phyloP scores from a whole-genome alignment of 2,113 vertebrate species.

The Cottus gobio region DNA sequence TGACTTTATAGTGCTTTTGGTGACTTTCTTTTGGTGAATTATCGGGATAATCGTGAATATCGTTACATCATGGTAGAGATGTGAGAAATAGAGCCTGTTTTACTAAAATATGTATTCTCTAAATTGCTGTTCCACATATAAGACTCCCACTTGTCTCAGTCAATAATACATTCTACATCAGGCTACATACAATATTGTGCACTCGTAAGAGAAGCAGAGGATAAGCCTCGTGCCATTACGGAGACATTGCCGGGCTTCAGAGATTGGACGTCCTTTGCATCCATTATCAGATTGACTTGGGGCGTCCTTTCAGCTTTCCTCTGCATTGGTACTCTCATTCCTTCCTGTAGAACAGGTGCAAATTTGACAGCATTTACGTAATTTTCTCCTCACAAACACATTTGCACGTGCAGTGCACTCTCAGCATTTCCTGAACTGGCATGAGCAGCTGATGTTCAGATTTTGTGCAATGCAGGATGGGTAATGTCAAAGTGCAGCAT shows the following conservation, averaged over 20 bases:
- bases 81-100: background rate
- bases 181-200: background rate
- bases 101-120: background rate
- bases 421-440: constrained; percentile 29
- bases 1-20: background rate
- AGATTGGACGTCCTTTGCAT: background rate
- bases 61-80: background rate
- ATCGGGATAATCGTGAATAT: background rate
- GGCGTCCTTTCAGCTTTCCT: background rate
- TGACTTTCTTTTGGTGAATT: background rate
- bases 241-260: background rate
- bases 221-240: background rate
- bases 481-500: constrained; percentile 14
- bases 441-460: constrained; percentile 27
- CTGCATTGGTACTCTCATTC: background rate
- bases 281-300: background rate
- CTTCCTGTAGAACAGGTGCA: constrained; percentile 31
- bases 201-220: background rate
- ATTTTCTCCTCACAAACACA: background rate
- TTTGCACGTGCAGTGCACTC: background rate
- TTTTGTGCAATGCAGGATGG: constrained; percentile 16
- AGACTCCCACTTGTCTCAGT: background rate
- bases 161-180: background rate
- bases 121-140: background rate
- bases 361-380: constrained; percentile 10